Conservation (phyloP, 2,888 invertebrate genomes). For the Zonitis immaculata region DNA sequence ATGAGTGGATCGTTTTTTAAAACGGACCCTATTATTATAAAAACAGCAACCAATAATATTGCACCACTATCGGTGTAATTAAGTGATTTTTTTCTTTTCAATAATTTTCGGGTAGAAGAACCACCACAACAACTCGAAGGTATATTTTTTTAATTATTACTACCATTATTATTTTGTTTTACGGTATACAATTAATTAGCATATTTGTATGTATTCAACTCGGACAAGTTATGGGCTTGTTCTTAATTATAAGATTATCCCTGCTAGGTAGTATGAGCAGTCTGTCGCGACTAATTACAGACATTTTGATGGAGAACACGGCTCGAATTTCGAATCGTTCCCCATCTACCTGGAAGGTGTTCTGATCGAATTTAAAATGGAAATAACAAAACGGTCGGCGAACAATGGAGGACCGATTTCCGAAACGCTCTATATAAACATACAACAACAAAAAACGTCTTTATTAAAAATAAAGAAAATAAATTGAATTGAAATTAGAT, state of each 20-base stretch:
- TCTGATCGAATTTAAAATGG: neutral
- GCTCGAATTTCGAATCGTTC: neutral
- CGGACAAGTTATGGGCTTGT: neutral
- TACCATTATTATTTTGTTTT: neutral
- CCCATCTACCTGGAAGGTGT: neutral
- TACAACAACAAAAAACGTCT: neutral
- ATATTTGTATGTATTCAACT: neutral
- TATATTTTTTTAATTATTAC: constrained; percentile 1
- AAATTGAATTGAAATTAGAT: neutral
- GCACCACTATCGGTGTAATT: neutral
- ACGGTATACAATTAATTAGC: neutral
- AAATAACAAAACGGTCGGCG: neutral
- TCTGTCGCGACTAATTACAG: neutral
- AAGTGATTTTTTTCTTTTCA: neutral
- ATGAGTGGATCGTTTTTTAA: neutral
- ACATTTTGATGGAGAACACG: neutral
- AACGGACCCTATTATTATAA: neutral
- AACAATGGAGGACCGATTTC: neutral
- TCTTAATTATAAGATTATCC: neutral
- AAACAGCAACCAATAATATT: neutral
- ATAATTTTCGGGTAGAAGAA: neutral
- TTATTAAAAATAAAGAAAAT: neutral
- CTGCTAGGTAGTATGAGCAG: neutral
- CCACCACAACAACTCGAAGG: neutral
- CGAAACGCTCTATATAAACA: no score